Base-by-base conservation (phyloP, 2,888 invertebrate species). In the Drosophila atroscutellata region DNA sequence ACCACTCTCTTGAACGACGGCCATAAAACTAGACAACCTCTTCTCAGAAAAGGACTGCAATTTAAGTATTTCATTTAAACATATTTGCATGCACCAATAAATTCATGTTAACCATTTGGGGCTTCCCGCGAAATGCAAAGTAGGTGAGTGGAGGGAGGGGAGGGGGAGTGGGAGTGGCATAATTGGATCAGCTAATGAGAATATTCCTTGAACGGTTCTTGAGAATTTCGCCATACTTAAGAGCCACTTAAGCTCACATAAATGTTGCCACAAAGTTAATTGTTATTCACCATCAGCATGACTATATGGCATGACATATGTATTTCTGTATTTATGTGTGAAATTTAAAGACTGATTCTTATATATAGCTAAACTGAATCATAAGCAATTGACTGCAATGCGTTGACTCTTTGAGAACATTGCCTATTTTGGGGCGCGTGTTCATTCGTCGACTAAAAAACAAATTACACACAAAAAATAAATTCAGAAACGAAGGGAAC, bases 361-460 rank as follows among this genome's bases (percentile, higher is more conserved):
- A 62, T 52, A 63, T 54, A 59, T 37, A 67, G 45, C 13, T 26
- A 34, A 61, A 63, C 63, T 79, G 81, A 79, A 50, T 79, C 79
- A 77, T 70, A 60, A 26, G 37, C 52, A 39, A 24, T 47, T 20
- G 58, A 9, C 24, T 55, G 50, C 63, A 60, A 34, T 49, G 37
- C 50, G 9, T 49, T 62, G 24, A 7, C 45, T 15, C 45, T 37
- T 55, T 55, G 71, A 63, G 81, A 71, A 58, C 71, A 77, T 85
- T 89, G 79, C 86, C 89, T 89, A 85, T 89, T 89, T 85, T 77
- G 84, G 88, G 71, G 75, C 64, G 65, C 67, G 56, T 32, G 59
- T 67, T 80, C 72, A 63, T 76, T 67, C 75, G 79, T 50, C 70
- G 47, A 65, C 70, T 49, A 34, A 65, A 34, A 65, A 63, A 56